Evolutionary conservation across 2,113 vertebrate species (phyloP).

Genomic region (Lichenostomus cassidix): DNA sequence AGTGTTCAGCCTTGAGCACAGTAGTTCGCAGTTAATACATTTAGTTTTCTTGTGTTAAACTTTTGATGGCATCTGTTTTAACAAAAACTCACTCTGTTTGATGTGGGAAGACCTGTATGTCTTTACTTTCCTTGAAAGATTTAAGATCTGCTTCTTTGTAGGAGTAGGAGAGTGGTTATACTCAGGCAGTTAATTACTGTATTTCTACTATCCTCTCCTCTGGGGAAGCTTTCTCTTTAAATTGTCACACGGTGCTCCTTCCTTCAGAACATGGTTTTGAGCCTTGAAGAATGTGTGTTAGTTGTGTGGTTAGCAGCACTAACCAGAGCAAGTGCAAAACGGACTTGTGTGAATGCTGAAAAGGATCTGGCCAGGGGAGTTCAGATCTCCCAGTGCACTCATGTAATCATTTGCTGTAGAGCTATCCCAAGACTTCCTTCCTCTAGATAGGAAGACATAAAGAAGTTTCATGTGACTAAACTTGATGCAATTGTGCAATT

Average conservation of each 20-base stretch:
- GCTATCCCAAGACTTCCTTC: constrained; percentile 20
- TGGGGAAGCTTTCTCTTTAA: background rate
- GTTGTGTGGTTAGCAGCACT: background rate
- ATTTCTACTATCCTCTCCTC: background rate
- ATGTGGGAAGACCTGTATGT: background rate
- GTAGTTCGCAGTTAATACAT: background rate
- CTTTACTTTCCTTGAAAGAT: background rate
- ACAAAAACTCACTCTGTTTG: background rate
- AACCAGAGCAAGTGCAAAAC: background rate
- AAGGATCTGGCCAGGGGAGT: background rate
- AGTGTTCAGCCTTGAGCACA: background rate
- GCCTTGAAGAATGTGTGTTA: background rate
- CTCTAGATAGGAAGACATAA: background rate
- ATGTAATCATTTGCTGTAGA: background rate
- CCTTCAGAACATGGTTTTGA: background rate
- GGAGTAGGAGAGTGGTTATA: background rate
- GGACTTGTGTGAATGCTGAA: background rate
- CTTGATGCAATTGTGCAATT: background rate
- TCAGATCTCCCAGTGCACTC: background rate
- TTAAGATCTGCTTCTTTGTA: background rate
- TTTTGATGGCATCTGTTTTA: background rate
- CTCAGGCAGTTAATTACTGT: background rate
- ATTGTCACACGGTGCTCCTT: background rate
- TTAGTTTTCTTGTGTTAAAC: background rate
- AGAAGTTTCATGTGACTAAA: constrained; percentile 19